A percentile compares a stretch with the other conserved stretches of the same genome.
Evolutionary conservation across 2,888 invertebrate genomes (phyloP).

Genomic region (Elysia crispata): DNA sequence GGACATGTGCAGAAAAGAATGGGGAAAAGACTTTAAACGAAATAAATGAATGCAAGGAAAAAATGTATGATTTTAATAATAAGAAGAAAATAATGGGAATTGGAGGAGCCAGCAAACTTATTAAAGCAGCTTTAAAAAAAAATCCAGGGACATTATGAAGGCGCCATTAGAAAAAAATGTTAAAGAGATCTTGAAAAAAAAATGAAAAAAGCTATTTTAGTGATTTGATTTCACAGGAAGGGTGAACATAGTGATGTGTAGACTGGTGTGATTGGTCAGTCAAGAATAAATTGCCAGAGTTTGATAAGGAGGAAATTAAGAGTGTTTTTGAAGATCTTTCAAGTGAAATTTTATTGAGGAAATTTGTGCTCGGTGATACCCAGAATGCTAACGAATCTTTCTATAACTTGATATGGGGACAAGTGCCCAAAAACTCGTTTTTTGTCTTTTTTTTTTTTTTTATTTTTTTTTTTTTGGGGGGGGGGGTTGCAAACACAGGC

Average conservation of each 20-base stretch:
- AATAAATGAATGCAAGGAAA: conserved; percentile 14
- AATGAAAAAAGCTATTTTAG: conserved; percentile 37
- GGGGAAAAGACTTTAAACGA: conserved; percentile 28
- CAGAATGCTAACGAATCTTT: conserved; percentile 40
- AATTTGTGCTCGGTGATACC: conserved; percentile 38
- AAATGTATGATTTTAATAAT: not conserved
- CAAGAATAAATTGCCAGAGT: conserved; percentile 31
- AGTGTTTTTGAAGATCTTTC: conserved; percentile 45
- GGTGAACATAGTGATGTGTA: conserved; percentile 37
- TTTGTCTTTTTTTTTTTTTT: too few relatives aligned
- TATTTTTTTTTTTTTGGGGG: too few relatives aligned
- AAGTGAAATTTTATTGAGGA: conserved; percentile 34
- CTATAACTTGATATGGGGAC: conserved; percentile 45
- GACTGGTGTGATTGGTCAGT: conserved; percentile 21
- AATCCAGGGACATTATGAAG: conserved; percentile 46
- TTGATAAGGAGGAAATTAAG: conserved; percentile 39
- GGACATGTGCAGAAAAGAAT: conserved; percentile 43
- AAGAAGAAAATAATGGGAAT: conserved; percentile 29
- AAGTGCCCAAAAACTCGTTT: conserved; percentile 44
- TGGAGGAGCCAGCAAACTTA: conserved; percentile 29
- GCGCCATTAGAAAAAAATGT: conserved; percentile 39
- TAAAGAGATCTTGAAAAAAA: not conserved
- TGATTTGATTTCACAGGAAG: conserved; percentile 38
- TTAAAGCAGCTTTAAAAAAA: conserved; percentile 26
- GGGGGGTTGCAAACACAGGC: conserved; percentile 11